These are phyloP conservation scores for Phalanger gymnotis DNA, from an alignment of 2,797 vertebrate genomes.

Conservation along the genomic window DNA sequence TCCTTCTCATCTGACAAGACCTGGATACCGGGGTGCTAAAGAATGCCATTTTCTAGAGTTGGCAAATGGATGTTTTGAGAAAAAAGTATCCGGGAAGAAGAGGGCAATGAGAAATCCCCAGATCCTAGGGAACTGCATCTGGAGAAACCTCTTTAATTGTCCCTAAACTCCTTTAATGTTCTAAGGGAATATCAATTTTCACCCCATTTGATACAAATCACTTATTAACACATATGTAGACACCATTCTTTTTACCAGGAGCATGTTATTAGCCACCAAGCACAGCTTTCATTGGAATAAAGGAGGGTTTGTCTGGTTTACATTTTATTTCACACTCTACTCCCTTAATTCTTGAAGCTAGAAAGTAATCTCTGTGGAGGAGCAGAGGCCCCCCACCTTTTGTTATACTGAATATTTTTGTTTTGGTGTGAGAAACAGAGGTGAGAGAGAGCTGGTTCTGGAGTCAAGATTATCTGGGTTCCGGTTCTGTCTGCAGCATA, in stretches of 20 bases:
- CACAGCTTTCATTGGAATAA: not conserved
- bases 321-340: not conserved
- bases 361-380: not conserved
- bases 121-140: slow-evolving; percentile 73
- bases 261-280: not conserved
- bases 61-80: not conserved
- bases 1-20: slow-evolving; percentile 61
- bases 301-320: not conserved
- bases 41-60: not conserved
- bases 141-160: not conserved
- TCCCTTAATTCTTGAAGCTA: not conserved
- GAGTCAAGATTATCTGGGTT: not conserved
- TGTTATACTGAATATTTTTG: not conserved
- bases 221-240: not conserved
- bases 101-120: slow-evolving; percentile 68
- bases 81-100: not conserved
- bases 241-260: not conserved
- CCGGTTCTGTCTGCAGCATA: not conserved
- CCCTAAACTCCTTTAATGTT: not conserved
- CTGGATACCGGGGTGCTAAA: slow-evolving; percentile 64
- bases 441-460: not conserved
- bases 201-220: not conserved
- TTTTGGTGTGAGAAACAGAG: not conserved
- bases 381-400: not conserved
- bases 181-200: not conserved